Base-by-base conservation (phyloP, 92 coral and sea anemone genomes). In the Micromussa lordhowensis region DNA sequence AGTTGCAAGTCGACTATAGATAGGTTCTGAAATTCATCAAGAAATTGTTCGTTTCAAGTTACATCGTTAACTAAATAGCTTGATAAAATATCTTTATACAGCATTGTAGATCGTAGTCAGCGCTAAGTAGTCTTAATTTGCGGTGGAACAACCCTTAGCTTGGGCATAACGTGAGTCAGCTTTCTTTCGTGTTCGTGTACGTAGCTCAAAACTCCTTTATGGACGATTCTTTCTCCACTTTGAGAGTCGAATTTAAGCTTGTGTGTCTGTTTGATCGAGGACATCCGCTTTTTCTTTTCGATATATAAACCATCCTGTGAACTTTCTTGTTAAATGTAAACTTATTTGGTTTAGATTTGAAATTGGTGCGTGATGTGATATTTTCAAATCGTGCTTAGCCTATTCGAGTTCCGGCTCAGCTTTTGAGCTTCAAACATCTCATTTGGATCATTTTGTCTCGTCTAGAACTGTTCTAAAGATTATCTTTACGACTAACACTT, bases 41-140 rank as follows among this genome's bases (percentile, higher is more conserved):
- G 71, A 28, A 44, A 61, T 61, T 59, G 9, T 6, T 26, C 70
- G 76, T 71, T 71, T 71, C 76, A 71, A 72, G 77, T 72, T 72
- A 72, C 49, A 72, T 72, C 77, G 49, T 72, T 15, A 34, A 35
- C 77, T 30, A 35, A 31, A 28, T 16, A 21, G 24, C 13, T 72
- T 72, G 48, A 16, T 24, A 34, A 72, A 24, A 72, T 19, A 72
- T 72, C 34, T 34, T 72, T 69, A 18, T 15, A 19, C 30, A 44
- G 38, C 17, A 4, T 29, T 31, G 18, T 72, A 9, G 49, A 72
- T 31, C 77, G 48, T n/a, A 31, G 75, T 29, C 4, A 34, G 19
- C 3, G 4, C 71, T 66, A 11, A n/a, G n/a, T n/a, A n/a, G n/a
- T n/a, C n/a, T n/a, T n/a, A n/a, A n/a, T n/a, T n/a, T n/a, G n/a